Evolutionary conservation across 2,797 vertebrate species (phyloP), one percentile per base, ranked within the genome.

Genomic region (Clarias platycephalus): DNA sequence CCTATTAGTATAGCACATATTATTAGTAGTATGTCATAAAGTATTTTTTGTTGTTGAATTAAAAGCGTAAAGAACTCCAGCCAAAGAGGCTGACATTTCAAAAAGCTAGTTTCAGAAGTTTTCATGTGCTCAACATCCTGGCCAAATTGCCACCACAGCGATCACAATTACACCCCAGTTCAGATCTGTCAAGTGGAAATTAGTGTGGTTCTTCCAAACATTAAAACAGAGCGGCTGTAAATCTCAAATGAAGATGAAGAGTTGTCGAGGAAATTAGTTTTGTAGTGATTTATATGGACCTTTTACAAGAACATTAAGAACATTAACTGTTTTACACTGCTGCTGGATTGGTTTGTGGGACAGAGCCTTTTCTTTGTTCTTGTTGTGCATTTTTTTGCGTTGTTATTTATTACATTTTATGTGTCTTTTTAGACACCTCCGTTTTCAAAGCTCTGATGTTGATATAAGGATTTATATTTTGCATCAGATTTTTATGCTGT

Each of bases 281-380:
- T 64, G 37, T 40, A 28, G 70, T 62, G 57, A 63, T 83, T 62
- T 83, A 75, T 75, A 64, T 28, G 28, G 77, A 63, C 60, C 60
- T 49, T 79, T 79, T 64, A 79, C 34, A 1, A 64, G 60, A 79
- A 79, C 75, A 77, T 77, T 76, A 58, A 34, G 55, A 77, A 37
- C 34, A 26, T 63, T 62, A 40, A 62, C 13, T 63, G 34, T 60
- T 40, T 40, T n/a, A 18, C n/a, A 20, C 77, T 28, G 24, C 55
- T 58, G 31, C 8, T 34, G 5, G 37, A 63, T 44, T 44, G 22
- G 1, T 78, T 63, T 62, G 34, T 78, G 37, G 24, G 60, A 79
- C 60, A 63, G 77, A 13, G 24, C 18, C 9, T 63, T 26, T 64
- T 79, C 18, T 63, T 63, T 44, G 24, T 62, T 79, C 26, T 77